A percentile compares a stretch with the other conserved stretches of the same genome.
These are phyloP conservation scores for Chymomyza caudatula DNA, from an alignment of 2,888 invertebrate genomes.

Conservation along the genomic window DNA sequence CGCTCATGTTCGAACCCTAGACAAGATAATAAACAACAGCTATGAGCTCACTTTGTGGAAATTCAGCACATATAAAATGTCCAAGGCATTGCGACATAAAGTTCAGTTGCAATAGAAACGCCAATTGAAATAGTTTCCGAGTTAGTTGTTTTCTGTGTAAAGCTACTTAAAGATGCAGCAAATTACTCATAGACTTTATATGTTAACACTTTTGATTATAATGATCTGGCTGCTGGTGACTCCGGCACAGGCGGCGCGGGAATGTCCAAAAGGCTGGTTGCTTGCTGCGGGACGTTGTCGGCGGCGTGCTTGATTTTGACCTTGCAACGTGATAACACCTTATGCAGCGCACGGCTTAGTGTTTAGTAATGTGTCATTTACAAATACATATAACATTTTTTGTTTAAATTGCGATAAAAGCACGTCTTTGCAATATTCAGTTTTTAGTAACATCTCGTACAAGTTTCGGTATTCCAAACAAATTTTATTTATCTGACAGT, in stretches of 20 bases:
- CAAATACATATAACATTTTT: not conserved
- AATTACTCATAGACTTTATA: conserved; percentile 3
- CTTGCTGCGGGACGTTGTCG: conserved; percentile 47
- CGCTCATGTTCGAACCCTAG: no score
- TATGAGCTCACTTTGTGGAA: no score
- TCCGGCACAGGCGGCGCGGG: not conserved
- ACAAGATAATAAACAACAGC: no score
- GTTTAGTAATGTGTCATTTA: no score
- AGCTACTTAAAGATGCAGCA: conserved; percentile 32
- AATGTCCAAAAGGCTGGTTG: conserved; percentile 30
- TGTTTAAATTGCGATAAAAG: not conserved
- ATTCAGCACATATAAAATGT: not conserved
- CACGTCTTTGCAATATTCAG: not conserved
- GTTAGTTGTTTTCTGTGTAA: not conserved
- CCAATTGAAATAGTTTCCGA: not conserved
- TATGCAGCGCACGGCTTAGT: not conserved
- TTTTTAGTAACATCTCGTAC: not conserved
- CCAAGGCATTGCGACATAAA: not conserved
- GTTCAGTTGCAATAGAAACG: conserved; percentile 28
- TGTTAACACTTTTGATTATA: conserved; percentile 17
- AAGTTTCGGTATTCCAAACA: not conserved
- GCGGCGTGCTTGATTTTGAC: conserved; percentile 39
- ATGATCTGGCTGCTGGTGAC: conserved; percentile 14
- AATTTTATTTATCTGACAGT: not conserved
- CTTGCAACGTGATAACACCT: not conserved